Evolutionary conservation across 2,797 vertebrate species (phyloP).

Genomic region (Varecia variegata): DNA sequence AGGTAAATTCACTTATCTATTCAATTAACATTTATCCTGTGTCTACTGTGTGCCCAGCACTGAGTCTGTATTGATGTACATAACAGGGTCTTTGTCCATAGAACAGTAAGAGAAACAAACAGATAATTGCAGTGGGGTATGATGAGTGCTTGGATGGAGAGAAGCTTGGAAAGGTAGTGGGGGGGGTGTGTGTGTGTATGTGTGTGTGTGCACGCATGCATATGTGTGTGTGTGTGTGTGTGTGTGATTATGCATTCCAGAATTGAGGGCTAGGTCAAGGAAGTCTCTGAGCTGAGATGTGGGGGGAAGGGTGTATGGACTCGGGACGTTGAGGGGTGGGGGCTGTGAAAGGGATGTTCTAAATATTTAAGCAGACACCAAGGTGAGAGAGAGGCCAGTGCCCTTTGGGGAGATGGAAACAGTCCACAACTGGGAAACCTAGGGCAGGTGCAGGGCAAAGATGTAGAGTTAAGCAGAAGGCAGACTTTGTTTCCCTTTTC

Average conservation of each 20-base stretch:
- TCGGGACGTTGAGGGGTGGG: too few relatives aligned
- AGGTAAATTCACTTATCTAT: not conserved
- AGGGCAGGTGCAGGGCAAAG: not conserved
- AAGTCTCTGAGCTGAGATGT: not conserved
- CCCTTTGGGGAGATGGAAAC: not conserved
- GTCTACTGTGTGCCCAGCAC: not conserved
- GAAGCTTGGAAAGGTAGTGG: not conserved
- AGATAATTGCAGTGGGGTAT: not conserved
- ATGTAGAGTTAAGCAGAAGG: not conserved
- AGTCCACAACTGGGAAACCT: not conserved
- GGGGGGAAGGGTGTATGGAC: too few relatives aligned
- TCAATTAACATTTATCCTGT: not conserved
- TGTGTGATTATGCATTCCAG: not conserved
- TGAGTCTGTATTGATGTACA: not conserved
- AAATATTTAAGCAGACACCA: not conserved
- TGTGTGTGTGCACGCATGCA: not conserved
- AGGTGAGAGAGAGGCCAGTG: not conserved
- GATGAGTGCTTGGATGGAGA: not conserved
- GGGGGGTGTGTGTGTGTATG: not conserved
- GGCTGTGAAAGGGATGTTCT: not conserved
- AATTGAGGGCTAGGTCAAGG: not conserved
- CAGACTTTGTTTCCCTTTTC: not conserved
- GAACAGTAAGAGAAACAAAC: not conserved
- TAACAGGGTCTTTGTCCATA: not conserved
- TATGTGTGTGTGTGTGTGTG: not conserved